Conservation (phyloP, 2,797 vertebrate genomes). For the Odontamblyopus lacepedii region DNA sequence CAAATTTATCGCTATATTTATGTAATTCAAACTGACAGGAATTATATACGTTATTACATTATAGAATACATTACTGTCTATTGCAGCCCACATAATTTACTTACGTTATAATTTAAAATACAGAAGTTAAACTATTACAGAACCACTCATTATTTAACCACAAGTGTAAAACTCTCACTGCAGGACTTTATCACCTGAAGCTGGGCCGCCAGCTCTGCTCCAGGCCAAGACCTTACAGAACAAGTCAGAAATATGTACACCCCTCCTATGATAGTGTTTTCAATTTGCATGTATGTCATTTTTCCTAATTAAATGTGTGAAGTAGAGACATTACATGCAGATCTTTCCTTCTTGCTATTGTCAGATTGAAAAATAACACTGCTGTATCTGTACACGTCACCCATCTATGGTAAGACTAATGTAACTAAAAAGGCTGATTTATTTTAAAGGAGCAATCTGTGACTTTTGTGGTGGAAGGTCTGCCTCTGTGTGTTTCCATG, state of each 20-base stretch:
- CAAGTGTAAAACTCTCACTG: background rate
- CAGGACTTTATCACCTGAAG: constrained; percentile 4
- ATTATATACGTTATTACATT: too few species aligned
- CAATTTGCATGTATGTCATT: background rate
- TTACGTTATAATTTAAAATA: background rate
- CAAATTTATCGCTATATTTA: too few species aligned
- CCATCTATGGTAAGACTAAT: too few species aligned
- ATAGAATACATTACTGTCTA: too few species aligned
- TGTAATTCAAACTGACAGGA: too few species aligned
- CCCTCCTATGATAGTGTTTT: too few species aligned
- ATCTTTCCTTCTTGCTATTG: background rate
- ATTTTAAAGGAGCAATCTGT: too few species aligned
- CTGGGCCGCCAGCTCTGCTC: background rate
- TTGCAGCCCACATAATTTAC: background rate
- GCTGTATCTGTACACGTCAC: too few species aligned
- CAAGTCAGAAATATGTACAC: background rate
- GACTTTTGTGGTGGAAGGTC: too few species aligned
- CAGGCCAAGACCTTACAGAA: background rate
- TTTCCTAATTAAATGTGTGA: background rate
- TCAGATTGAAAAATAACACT: background rate
- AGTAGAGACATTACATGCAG: background rate
- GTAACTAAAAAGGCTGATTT: too few species aligned
- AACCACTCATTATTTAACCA: background rate
- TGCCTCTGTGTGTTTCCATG: too few species aligned
- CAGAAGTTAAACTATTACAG: background rate